These are phyloP conservation scores for Enteromius afrohamiltoni DNA, from an alignment of 2,797 vertebrate species.

Conservation along the genomic window DNA sequence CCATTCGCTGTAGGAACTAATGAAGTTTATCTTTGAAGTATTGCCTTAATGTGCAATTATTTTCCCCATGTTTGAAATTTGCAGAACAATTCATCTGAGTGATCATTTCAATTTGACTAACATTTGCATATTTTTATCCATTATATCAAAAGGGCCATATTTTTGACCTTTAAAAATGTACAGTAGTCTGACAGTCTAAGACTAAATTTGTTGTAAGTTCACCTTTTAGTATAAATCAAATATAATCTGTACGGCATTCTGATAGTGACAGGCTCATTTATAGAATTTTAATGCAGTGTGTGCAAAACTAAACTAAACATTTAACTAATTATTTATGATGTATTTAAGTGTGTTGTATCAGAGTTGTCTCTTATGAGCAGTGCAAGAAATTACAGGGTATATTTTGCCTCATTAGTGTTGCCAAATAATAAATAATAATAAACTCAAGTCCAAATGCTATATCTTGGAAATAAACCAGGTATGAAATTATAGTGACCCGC, in stretches of 20 bases:
- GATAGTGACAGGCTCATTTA: neutral
- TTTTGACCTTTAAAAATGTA: neutral
- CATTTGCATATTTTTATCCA: neutral
- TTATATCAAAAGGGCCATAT: neutral
- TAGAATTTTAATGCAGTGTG: neutral
- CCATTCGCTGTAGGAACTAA: constrained; percentile 4
- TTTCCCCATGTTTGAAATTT: constrained; percentile 25
- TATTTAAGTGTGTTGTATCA: neutral
- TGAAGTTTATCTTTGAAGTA: constrained; percentile 7
- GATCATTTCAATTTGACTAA: neutral
- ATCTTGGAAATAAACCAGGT: neutral
- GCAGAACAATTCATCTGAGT: constrained; percentile 2
- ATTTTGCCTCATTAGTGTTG: neutral
- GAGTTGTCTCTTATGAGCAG: neutral
- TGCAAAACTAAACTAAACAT: neutral
- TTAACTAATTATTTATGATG: neutral
- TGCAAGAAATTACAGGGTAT: neutral
- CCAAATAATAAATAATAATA: neutral
- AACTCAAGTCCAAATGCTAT: neutral
- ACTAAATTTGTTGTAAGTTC: neutral
- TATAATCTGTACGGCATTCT: neutral
- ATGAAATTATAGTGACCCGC: neutral
- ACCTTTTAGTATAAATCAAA: neutral
- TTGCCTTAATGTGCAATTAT: constrained; percentile 22
- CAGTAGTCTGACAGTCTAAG: neutral